Evolutionary conservation across 2,113 vertebrate genomes (phyloP).

Genomic region (Platichthys flesus): DNA sequence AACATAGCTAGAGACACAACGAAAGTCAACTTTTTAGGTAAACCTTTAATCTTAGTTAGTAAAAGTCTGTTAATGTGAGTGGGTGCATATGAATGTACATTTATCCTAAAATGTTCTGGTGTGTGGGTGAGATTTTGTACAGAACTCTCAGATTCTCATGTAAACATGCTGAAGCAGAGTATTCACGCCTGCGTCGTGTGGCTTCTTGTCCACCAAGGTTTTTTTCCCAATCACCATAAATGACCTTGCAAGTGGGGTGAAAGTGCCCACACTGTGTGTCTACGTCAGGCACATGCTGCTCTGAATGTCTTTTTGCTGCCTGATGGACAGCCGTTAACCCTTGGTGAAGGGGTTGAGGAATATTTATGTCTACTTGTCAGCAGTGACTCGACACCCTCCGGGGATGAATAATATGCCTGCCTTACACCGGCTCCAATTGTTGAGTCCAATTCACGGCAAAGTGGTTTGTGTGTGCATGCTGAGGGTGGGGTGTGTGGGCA

Average conservation of each 20-base stretch:
- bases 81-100: slow-evolving; percentile 10
- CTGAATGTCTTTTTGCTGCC: slow-evolving; percentile 54
- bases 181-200: not conserved
- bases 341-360: slow-evolving; percentile 73
- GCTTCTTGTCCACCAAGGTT: slow-evolving; percentile 11
- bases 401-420: slow-evolving; percentile 76
- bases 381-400: slow-evolving; percentile 68
- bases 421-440: slow-evolving; percentile 69
- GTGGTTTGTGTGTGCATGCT: slow-evolving; percentile 9
- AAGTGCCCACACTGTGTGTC: slow-evolving; percentile 44
- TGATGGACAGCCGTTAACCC: slow-evolving; percentile 83
- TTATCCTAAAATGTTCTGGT: not conserved
- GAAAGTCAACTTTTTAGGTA: slow-evolving; percentile 32
- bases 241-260: slow-evolving; percentile 63
- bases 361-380: slow-evolving; percentile 81
- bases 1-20: slow-evolving; percentile 1
- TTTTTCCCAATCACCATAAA: slow-evolving; percentile 22
- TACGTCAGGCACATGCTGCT: not conserved
- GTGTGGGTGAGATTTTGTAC: slow-evolving; percentile 16
- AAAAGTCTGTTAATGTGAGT: not conserved
- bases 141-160: slow-evolving; percentile 5
- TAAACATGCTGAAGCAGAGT: slow-evolving; percentile 23
- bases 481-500: too few relatives aligned
- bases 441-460: slow-evolving; percentile 55
- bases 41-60: slow-evolving; percentile 16